Evolutionary conservation across 2,888 invertebrate species (phyloP), one percentile per base, ranked within the genome.

Genomic region (Eupithecia exiguata): DNA sequence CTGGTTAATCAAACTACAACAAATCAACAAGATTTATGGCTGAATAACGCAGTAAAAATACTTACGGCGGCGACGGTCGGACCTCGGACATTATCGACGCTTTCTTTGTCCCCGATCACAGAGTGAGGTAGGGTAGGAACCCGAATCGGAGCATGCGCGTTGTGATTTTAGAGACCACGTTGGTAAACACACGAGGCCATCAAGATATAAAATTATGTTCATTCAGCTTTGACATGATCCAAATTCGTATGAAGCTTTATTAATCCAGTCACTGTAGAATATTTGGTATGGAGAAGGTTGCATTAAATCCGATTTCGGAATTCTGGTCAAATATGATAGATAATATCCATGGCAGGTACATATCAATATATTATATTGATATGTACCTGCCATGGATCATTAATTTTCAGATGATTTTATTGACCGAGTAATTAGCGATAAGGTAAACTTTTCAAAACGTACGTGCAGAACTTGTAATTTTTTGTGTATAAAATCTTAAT

Each of bases 121-220:
- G 58, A 25, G 25, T 58, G 25, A 58, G 58, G 58, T 58, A 58
- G 58, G 58, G 58, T 58, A 58, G 58, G 58, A 58, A 25, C 25
- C 25, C 25, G 25, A 58, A 25, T 25, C 3, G 21, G 58, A 58
- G 58, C 58, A 58, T 58, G 58, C 58, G 58, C 58, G 12, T 58
- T 58, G 58, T 25, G 58, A 58, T 25, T 25, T 25, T 25, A 58
- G 58, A 12, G 25, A 25, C 1, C 58, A 5, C 25, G 25, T 25
- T 25, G 25, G n/a, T 25, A 12, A 58, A 25, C 12, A 21, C 53
- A 58, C 58, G 58, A 21, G 25, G 12, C 58, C 58, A 25, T 25
- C 58, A 25, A 21, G n/a, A n/a, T 10, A 3, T 10, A 53, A 9
- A 53, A 58, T 14, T 12, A 14, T 58, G 25, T 58, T 25, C 25